Evolutionary conservation across 2,113 vertebrate species (phyloP).

Genomic region (Tenebrosternarchus preto): DNA sequence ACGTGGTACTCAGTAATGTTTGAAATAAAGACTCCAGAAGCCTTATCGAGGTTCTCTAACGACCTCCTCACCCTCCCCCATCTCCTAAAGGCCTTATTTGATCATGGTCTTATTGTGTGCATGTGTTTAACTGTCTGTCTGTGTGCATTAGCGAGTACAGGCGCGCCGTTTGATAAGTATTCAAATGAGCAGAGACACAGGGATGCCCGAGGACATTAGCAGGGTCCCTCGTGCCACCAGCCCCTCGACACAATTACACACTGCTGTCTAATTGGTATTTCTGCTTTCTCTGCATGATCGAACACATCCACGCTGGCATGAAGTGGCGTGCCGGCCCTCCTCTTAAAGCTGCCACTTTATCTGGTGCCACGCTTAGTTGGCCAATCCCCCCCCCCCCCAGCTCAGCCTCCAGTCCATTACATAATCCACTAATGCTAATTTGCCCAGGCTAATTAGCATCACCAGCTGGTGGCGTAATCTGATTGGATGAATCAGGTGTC

Average conservation of each 20-base stretch:
- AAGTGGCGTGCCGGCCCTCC: slow-evolving; percentile 73
- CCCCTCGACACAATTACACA: slow-evolving; percentile 76
- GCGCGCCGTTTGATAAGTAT: slow-evolving; percentile 69
- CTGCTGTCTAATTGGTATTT: slow-evolving; percentile 80
- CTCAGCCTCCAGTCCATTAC: slow-evolving; percentile 69
- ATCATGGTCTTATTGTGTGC: slow-evolving; percentile 42
- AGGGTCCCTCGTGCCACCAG: slow-evolving; percentile 73
- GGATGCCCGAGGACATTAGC: slow-evolving; percentile 74
- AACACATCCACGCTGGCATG: slow-evolving; percentile 75
- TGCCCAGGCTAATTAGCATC: slow-evolving; percentile 78
- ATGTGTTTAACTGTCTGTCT: slow-evolving; percentile 45
- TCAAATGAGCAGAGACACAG: slow-evolving; percentile 68
- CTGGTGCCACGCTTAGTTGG: slow-evolving; percentile 78
- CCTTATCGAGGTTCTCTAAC: neutral
- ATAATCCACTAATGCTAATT: slow-evolving; percentile 78
- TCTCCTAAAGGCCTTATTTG: slow-evolving; percentile 50
- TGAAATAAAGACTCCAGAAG: neutral
- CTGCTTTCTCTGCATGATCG: slow-evolving; percentile 76
- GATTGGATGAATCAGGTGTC: slow-evolving; percentile 66
- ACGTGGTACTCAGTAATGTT: neutral
- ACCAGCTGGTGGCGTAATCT: slow-evolving; percentile 73
- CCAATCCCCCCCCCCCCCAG: slow-evolving; percentile 46
- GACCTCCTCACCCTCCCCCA: neutral
- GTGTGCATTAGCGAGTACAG: slow-evolving; percentile 59
- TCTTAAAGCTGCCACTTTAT: slow-evolving; percentile 76